Conservation (phyloP, 1,140 invertebrate genomes). For the Anthonomus grandis region DNA sequence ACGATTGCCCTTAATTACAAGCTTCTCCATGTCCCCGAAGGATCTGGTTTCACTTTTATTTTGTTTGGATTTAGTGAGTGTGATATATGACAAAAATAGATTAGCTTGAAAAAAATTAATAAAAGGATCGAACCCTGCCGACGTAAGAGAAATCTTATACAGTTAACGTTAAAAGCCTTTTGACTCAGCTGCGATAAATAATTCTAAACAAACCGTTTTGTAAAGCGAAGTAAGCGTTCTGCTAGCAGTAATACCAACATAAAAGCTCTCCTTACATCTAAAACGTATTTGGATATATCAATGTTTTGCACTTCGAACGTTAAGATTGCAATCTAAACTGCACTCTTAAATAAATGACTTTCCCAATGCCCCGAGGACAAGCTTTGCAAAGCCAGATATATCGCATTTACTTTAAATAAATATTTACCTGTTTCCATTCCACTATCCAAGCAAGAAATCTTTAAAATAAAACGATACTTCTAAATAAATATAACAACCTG, state of each 20-base stretch:
- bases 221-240: constrained; percentile 9
- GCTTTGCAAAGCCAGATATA: constrained; percentile 9
- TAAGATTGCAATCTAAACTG: constrained; percentile 20
- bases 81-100: too few species aligned
- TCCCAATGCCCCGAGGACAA: constrained; percentile 17
- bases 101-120: too few species aligned
- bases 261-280: constrained; percentile 9
- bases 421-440: too few species aligned
- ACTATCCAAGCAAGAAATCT: too few species aligned
- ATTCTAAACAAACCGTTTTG: constrained; percentile 1
- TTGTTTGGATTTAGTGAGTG: constrained; percentile 9
- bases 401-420: constrained; percentile 8
- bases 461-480: too few species aligned
- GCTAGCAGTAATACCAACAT: constrained; percentile 13
- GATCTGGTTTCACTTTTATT: constrained; percentile 9
- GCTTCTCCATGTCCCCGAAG: constrained; percentile 8
- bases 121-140: too few species aligned
- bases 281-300: constrained; percentile 20
- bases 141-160: too few species aligned
- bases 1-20: constrained; percentile 15
- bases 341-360: constrained; percentile 18
- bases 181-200: too few species aligned
- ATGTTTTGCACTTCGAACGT: constrained; percentile 17
- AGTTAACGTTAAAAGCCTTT: too few species aligned
- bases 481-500: too few species aligned